Conservation (phyloP, 2,113 vertebrate species). For the Amazona guildingii region DNA sequence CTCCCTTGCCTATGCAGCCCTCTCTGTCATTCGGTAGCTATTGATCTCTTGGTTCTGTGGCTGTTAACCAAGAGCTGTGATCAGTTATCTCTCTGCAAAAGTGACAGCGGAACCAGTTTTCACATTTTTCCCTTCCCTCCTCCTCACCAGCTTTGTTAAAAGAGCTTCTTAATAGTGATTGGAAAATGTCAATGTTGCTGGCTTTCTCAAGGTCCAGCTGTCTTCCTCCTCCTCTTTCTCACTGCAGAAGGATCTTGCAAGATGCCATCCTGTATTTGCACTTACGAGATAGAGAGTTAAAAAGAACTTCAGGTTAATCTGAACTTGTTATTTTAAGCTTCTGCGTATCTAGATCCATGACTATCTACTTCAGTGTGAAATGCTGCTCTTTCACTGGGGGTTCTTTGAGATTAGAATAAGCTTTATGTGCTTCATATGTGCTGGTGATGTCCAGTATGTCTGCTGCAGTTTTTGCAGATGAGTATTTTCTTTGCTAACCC, state of each 20-base stretch:
- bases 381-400: not conserved
- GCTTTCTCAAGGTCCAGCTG: not conserved
- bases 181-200: not conserved
- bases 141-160: not conserved
- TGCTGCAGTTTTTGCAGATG: not conserved
- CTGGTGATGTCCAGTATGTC: not conserved
- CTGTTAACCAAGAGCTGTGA: slow-evolving; percentile 23
- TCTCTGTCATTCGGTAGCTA: fast-evolving
- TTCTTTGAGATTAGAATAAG: not conserved
- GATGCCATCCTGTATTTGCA: not conserved
- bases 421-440: not conserved
- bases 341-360: not conserved
- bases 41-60: not conserved
- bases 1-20: not conserved
- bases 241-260: not conserved
- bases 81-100: not conserved
- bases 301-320: not conserved
- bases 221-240: not conserved
- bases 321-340: not conserved
- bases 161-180: not conserved
- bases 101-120: not conserved
- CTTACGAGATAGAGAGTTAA: not conserved
- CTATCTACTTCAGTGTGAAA: not conserved
- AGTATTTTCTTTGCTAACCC: not conserved
- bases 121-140: not conserved